Conservation (phyloP, 2,888 invertebrate genomes). For the Myathropa florea region DNA sequence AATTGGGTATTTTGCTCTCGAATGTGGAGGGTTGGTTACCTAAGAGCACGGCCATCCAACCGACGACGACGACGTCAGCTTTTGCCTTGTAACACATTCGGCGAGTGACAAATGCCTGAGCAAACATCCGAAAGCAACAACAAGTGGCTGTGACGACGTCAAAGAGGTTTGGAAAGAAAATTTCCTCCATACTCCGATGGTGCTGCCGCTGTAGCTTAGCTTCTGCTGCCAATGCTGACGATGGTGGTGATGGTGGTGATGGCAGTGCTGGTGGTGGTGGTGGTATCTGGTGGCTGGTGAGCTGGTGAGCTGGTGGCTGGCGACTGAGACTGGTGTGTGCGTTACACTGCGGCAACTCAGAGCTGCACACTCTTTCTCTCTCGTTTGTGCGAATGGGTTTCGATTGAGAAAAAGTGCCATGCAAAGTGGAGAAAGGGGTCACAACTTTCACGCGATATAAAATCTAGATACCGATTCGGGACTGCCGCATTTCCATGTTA, state of each 20-base stretch:
- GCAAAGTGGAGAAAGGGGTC: conserved; percentile 80
- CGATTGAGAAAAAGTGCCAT: conserved; percentile 71
- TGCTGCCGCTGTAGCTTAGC: background rate
- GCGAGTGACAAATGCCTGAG: conserved; percentile 54
- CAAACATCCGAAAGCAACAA: conserved; percentile 36
- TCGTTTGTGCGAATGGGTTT: conserved; percentile 69
- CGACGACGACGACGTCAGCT: conserved; percentile 62
- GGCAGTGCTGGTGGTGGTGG: conserved; percentile 20
- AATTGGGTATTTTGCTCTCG: conserved; percentile 20
- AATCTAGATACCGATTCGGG: conserved; percentile 80
- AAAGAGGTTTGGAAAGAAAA: conserved; percentile 50
- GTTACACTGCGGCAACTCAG: conserved; percentile 65
- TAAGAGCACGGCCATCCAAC: conserved; percentile 38
- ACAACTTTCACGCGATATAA: conserved; percentile 82
- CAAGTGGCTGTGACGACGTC: background rate
- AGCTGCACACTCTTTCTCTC: conserved; percentile 67
- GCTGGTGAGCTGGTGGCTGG: conserved; percentile 40
- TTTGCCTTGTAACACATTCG: conserved; percentile 59
- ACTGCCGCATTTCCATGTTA: conserved; percentile 81
- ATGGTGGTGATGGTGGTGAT: background rate
- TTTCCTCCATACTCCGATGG: conserved; percentile 27
- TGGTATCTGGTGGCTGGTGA: conserved; percentile 14
- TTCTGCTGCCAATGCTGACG: background rate
- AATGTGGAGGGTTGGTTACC: conserved; percentile 57
- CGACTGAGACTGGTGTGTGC: conserved; percentile 43